A percentile compares a stretch with the other conserved stretches of the same genome.
Evolutionary conservation across 1,140 invertebrate species (phyloP).

Genomic region (Zaprionus ghesquierei): DNA sequence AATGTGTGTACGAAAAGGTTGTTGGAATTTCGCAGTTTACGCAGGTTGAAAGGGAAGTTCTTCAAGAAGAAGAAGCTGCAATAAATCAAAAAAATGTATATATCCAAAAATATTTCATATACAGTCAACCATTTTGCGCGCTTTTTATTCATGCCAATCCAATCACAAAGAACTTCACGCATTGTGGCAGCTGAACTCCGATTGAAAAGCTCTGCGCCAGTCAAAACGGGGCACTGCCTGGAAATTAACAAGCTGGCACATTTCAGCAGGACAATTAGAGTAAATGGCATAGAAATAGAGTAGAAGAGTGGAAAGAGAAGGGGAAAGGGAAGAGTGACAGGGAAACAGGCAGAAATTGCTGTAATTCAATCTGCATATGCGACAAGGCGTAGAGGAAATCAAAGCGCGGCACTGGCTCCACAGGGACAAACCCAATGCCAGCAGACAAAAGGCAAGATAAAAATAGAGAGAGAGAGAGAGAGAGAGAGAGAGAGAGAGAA

Average conservation of each 20-base stretch:
- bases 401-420: constrained; percentile 37
- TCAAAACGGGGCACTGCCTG: not conserved
- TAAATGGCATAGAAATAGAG: not conserved
- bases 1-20: constrained; percentile 4
- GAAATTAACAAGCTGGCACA: constrained; percentile 29
- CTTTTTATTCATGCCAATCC: not conserved
- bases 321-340: not conserved
- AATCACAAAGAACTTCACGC: constrained; percentile 15
- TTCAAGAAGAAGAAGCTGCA: not conserved
- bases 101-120: not conserved
- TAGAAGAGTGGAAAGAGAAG: not conserved
- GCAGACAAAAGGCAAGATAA: constrained; percentile 44
- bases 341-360: not conserved
- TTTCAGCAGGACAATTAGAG: constrained; percentile 59
- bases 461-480: not conserved
- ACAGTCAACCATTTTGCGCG: not conserved
- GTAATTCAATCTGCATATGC: constrained; percentile 78
- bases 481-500: not conserved
- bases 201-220: constrained; percentile 1
- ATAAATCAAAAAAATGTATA: not conserved
- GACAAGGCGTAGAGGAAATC: constrained; percentile 52
- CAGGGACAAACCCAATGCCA: constrained; percentile 46
- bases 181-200: not conserved
- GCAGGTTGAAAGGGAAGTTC: not conserved
- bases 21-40: constrained; percentile 1